Evolutionary conservation across 2,797 vertebrate species (phyloP), one percentile per base, ranked within the genome.

Genomic region (Siniperca scherzeri): DNA sequence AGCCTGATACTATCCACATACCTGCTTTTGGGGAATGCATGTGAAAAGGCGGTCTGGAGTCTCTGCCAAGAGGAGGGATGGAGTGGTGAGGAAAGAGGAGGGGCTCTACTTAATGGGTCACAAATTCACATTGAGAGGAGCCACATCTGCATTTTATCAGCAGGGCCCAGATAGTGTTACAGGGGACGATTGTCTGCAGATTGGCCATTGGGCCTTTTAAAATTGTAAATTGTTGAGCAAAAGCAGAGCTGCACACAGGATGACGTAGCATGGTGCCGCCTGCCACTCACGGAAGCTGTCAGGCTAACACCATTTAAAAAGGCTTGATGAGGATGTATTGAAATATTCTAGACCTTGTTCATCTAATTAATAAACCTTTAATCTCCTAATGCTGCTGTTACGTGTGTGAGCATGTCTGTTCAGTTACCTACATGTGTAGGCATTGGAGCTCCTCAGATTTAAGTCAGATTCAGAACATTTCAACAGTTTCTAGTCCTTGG

Each of bases 61-160:
- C 84, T 81, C 77, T 90, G 92, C 92, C 93, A 93, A 91, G 81
- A 81, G 84, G 83, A 91, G 88, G 89, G 89, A 92, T 89, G 91
- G 91, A 92, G 92, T 55, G 80, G 85, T 84, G 91, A 89, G 90
- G 89, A 91, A 85, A 89, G 73, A 90, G 89, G 91, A 91, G 91
- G 91, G 94, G 92, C 71, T 91, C 79, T 64, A 87, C 92, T 93
- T 94, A 95, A 93, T 93, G 94, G 93, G 92, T 97, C 97, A 96
- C 97, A 98, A 97, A 97, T 98, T 97, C 98, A 96, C 97, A 96
- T 94, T 97, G 97, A 97, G 96, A 96, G 96, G 94, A 94, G 92
- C 95, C 97, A 98, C 97, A 98, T 98, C 97, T 99, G 98, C 96
- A 96, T 98, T 97, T 98, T 97, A 98, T 99, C 98, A 98, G 96